Conservation (phyloP, 2,888 invertebrate genomes). For the Tricholauxania praeusta region DNA sequence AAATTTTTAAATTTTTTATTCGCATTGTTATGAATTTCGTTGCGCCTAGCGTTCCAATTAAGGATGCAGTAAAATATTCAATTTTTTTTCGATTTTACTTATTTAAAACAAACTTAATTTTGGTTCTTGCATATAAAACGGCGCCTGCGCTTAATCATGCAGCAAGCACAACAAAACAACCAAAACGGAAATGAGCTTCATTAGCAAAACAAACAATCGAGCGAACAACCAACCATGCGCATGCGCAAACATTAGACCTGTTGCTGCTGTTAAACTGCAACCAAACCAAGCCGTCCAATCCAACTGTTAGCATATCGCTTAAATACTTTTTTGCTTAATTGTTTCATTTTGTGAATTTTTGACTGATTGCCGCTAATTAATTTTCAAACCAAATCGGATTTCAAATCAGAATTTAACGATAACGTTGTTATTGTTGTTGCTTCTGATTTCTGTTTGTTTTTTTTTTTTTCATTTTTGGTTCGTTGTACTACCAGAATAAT, state of each 20-base stretch:
- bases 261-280: too few relatives aligned
- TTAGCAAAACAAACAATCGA: slow-evolving; percentile 61
- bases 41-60: too few relatives aligned
- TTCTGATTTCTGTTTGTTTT: background rate
- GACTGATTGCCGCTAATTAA: slow-evolving; percentile 63
- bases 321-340: slow-evolving; percentile 56
- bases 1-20: too few relatives aligned
- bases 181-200: slow-evolving; percentile 64
- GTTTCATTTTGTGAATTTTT: slow-evolving; percentile 59
- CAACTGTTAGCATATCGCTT: background rate
- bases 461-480: background rate
- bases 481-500: background rate
- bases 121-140: slow-evolving; percentile 14
- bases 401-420: too few relatives aligned
- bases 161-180: slow-evolving; percentile 6
- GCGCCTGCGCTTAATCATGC: slow-evolving; percentile 23
- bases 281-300: background rate
- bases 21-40: too few relatives aligned
- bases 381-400: slow-evolving; percentile 45
- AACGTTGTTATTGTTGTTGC: too few relatives aligned
- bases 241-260: slow-evolving; percentile 43
- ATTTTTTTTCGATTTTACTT: background rate
- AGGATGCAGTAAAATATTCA: background rate
- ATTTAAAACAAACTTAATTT: too few relatives aligned
- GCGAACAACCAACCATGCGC: background rate